Evolutionary conservation across 2,797 vertebrate genomes (phyloP).

Genomic region (Pseudochirops cupreus): DNA sequence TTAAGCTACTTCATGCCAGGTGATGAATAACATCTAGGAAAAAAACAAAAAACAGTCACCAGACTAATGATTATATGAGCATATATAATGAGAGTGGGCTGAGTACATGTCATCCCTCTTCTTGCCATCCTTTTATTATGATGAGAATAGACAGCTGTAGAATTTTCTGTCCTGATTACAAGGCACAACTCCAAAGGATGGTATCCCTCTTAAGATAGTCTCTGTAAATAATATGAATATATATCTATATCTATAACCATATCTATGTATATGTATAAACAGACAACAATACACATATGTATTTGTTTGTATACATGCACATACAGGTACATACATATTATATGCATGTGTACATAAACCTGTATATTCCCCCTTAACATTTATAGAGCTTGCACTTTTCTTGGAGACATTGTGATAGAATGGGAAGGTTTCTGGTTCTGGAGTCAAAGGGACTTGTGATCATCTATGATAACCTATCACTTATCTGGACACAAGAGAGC

Average conservation of each 20-base stretch:
- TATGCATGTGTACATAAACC: neutral
- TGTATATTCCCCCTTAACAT: neutral
- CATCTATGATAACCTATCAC: neutral
- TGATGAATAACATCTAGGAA: conserved; percentile 36
- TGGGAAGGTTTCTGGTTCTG: neutral
- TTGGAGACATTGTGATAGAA: neutral
- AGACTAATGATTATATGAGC: conserved; percentile 21
- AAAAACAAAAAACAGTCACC: conserved; percentile 22
- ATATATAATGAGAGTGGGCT: neutral
- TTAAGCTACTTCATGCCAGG: conserved; percentile 36
- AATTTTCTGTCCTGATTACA: conserved; percentile 28
- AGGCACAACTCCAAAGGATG: neutral
- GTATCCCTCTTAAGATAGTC: neutral
- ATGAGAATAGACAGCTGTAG: neutral
- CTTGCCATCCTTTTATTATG: conserved; percentile 20
- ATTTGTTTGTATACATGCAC: neutral
- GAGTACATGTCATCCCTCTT: neutral
- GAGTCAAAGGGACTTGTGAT: neutral
- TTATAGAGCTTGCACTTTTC: conserved; percentile 18
- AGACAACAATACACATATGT: neutral
- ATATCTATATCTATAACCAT: neutral
- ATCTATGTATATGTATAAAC: neutral
- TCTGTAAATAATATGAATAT: conserved; percentile 5
- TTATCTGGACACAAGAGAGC: neutral
- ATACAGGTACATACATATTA: neutral